phyloP scores from a whole-genome alignment of 2,113 vertebrate genomes.

The Pogonocichla stellata region DNA sequence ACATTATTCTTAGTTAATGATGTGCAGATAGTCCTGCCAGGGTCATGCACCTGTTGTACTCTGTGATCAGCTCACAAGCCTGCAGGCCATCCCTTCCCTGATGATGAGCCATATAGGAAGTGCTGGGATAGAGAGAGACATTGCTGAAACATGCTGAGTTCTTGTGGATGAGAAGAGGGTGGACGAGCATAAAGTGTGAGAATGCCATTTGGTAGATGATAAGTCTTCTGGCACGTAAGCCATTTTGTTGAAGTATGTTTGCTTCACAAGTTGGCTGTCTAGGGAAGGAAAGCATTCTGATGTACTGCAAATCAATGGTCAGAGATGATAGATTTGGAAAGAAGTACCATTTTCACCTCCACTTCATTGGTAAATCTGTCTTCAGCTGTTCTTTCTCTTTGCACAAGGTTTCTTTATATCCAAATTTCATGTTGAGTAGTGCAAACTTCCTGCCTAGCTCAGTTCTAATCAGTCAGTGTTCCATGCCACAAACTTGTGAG shows the following conservation, averaged over 20 bases:
- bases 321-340: background rate
- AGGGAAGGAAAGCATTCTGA: background rate
- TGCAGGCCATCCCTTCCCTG: background rate
- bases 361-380: background rate
- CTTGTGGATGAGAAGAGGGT: background rate
- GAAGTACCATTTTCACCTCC: background rate
- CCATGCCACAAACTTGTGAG: background rate
- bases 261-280: background rate
- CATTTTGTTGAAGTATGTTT: background rate
- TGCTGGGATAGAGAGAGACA: background rate
- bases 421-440: background rate
- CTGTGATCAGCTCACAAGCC: fast-evolving
- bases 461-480: background rate
- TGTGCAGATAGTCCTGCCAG: background rate
- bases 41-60: background rate
- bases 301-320: background rate
- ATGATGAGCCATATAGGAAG: background rate
- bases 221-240: fast-evolving
- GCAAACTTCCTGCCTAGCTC: background rate
- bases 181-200: background rate
- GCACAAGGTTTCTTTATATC: background rate
- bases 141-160: background rate
- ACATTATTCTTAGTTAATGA: background rate
- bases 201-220: background rate
- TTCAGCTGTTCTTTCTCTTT: background rate